A percentile compares a stretch with the other conserved stretches of the same genome.
phyloP scores from a whole-genome alignment of 2,113 vertebrate species.

The Mixornis gularis region DNA sequence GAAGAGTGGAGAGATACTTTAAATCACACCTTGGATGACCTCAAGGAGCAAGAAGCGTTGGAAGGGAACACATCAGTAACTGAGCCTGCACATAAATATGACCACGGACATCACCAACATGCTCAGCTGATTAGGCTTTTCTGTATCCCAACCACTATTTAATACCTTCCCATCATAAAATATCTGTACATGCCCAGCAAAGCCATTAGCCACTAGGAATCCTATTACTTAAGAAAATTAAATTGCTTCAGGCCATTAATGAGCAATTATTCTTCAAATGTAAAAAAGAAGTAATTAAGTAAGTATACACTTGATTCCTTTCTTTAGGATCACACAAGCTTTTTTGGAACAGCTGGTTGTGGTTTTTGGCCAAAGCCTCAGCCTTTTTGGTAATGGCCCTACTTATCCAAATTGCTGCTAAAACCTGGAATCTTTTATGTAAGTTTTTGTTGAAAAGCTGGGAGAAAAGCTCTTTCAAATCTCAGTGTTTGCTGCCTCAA shows the following conservation, averaged over 20 bases:
- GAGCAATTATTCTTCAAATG: background rate
- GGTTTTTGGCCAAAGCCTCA: background rate
- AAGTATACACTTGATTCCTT: background rate
- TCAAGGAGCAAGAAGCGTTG: background rate
- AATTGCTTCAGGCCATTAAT: background rate
- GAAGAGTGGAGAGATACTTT: background rate
- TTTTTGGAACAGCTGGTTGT: background rate
- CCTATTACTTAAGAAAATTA: background rate
- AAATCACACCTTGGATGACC: background rate
- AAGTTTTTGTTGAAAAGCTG: background rate
- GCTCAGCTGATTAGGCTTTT: background rate
- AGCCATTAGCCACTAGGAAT: background rate
- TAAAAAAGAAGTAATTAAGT: background rate
- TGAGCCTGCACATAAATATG: background rate
- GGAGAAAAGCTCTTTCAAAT: background rate
- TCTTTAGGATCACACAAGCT: background rate
- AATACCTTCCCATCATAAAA: background rate
- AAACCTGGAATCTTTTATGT: background rate
- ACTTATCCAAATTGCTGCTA: background rate
- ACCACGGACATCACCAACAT: background rate
- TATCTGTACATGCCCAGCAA: background rate
- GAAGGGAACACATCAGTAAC: background rate
- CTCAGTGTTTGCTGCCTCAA: background rate
- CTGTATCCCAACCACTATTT: fast-evolving
- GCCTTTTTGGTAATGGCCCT: background rate